Base-by-base conservation (phyloP, 2,888 invertebrate species). In the Baronia brevicornis region DNA sequence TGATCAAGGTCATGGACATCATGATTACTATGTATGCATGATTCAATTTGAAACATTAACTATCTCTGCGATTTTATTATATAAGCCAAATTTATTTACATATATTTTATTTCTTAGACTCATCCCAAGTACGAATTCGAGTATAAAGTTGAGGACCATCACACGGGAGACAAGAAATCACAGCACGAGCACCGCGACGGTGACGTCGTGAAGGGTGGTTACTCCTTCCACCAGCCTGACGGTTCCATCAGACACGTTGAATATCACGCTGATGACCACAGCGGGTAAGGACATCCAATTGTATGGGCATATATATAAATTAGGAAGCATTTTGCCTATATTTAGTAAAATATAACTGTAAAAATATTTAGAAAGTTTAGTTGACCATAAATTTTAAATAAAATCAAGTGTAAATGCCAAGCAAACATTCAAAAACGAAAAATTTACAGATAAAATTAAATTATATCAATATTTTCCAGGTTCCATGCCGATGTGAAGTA, bases 91-190 rank as follows among this genome's bases (percentile, higher is more conserved):
- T 12, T n/a, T 5, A 3, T 7, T 24, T 24, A 7, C 13, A 8
- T 17, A 3, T 14, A 12, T 5, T 20, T 7, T 2, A 33, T 2
- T 19, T 23, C 6, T 11, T 25, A 55, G 55, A 38, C 74, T 8
- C 65, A 73, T 38, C 54, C 57, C 7, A 56, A 59, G 29, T 59
- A 56, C 39, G 44, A 52, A 12, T 60, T 72, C 36, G 47, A 43
- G 13, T 62, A 64, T 45, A 55, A 49, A 38, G 55, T 64, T 1
- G 38, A 49, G 21, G 86, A 86, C 46, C 60, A 67, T 4, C 82
- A 85, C 54, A 86, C 86, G 14, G 80, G 82, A 7, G 86, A 86
- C 54, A 62, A 70, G 48, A 82, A 85, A 52, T 60, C 64, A 8
- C 82, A 84, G 48, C 73, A 79, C 36, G 85, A 86, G 48, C 48